Evolutionary conservation across 2,888 invertebrate genomes (phyloP), one percentile per base, ranked within the genome.

Genomic region (Psylliodes chrysocephalus): DNA sequence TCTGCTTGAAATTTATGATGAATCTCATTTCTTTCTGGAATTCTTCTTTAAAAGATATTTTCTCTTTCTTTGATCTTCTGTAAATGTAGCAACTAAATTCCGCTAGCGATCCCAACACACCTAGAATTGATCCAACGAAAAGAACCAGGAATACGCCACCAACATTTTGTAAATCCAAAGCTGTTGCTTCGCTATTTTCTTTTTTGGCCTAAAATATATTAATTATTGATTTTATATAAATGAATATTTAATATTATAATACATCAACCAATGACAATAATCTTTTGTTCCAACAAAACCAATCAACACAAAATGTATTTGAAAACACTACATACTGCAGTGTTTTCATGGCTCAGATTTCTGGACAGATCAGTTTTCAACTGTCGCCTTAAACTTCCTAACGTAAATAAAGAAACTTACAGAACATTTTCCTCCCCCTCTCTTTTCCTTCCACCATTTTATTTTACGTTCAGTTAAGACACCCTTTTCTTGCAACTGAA

Each of bases 381-480:
- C n/a, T n/a, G n/a, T n/a, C n/a, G n/a, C n/a, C n/a, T n/a, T n/a
- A n/a, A n/a, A n/a, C n/a, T n/a, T n/a, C n/a, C n/a, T n/a, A n/a
- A n/a, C n/a, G n/a, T n/a, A n/a, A n/a, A n/a, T n/a, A n/a, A n/a
- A n/a, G 7, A 49, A 22, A 66, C 84, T 84, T 85, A 90, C 91
- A 81, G 86, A 84, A 79, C 91, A 91, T 38, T 88, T 88, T 59
- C 90, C 90, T 33, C 91, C 91, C 12, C 90, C 92, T 68, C 91
- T 85, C 81, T 90, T 90, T 82, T 93, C 91, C 78, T 91, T 90
- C 96, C 96, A 96, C 96, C 96, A 96, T 78, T 90, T 91, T 62
- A 90, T 88, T 83, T 94, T 94, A 83, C 96, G 86, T 72, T 87
- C 85, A 15, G 89, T 89, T 64, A 96, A 85, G 66, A 86, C 85